These are phyloP conservation scores for Halcyon smyrnensis DNA, from an alignment of 2,797 vertebrate species.

Conservation along the genomic window DNA sequence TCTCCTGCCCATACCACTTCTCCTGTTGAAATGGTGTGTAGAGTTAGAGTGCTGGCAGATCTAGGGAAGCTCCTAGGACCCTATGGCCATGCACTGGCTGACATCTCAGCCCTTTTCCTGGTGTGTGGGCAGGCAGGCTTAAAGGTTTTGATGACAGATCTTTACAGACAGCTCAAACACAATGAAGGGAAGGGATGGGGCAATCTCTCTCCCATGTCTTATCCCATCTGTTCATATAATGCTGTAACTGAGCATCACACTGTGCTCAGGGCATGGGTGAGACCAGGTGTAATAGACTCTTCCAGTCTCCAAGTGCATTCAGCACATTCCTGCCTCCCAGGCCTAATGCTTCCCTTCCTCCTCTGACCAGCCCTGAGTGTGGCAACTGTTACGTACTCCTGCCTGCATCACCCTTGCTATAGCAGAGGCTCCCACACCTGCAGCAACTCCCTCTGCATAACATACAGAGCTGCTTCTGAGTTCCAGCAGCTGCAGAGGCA, in stretches of 20 bases:
- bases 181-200: not conserved
- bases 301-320: not conserved
- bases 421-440: not conserved
- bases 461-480: not conserved
- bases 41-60: not conserved
- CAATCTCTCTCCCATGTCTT: not conserved
- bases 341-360: not conserved
- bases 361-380: not conserved
- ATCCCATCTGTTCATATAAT: not conserved
- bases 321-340: not conserved
- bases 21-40: not conserved
- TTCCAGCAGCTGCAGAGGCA: not conserved
- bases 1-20: not conserved
- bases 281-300: not conserved
- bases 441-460: not conserved
- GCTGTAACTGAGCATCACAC: rapidly evolving
- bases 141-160: not conserved
- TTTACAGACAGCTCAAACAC: not conserved
- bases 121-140: not conserved
- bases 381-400: rapidly evolving
- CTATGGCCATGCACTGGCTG: rapidly evolving
- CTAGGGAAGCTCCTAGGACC: not conserved
- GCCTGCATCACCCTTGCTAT: not conserved
- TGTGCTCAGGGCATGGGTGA: not conserved
- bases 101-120: not conserved